Evolutionary conservation across 1,140 invertebrate genomes (phyloP), one percentile per base, ranked within the genome.

Genomic region (Microplitis mediator): DNA sequence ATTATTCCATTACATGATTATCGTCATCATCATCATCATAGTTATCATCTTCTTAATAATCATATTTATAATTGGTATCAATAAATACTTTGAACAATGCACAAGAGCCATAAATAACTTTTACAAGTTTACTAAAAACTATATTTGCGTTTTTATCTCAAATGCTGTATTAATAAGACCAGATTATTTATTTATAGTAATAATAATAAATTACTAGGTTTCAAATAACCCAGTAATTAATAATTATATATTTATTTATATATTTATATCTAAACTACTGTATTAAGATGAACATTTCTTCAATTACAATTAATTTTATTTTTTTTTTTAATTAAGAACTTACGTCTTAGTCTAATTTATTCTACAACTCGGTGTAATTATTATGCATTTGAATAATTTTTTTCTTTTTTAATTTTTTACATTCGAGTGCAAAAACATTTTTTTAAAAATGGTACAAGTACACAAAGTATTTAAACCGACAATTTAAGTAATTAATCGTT

Each of bases 61-160:
- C 56, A 77, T 76, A 71, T 58, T 77, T 75, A 73, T 75, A 70
- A 56, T 74, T 63, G 56, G 69, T 62, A 77, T 82, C 78, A 83
- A 83, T 84, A 82, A 83, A 84, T 82, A 84, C 78, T 74, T 77
- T 79, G 78, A 84, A 78, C 73, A 78, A 81, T 80, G 76, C 80
- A 79, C 78, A 79, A 81, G 73, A 75, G 78, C 77, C 79, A 82
- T 82, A 82, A 82, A 82, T 82, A 84, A 82, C 70, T 73, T 76
- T 69, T 34, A 71, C 58, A 31, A 71, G 14, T 51, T 64, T 45
- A 14, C 62, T 65, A 54, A 71, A 71, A 71, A 64, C 62, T 71
- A 71, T 71, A 61, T 60, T 64, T 68, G 68, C 39, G 6, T 45
- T 45, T 45, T 45, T 45, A 45, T 67, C 68, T 56, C 72, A 77